These are phyloP conservation scores for Spialia ferax DNA, from an alignment of 2,888 invertebrate genomes.

Conservation along the genomic window DNA sequence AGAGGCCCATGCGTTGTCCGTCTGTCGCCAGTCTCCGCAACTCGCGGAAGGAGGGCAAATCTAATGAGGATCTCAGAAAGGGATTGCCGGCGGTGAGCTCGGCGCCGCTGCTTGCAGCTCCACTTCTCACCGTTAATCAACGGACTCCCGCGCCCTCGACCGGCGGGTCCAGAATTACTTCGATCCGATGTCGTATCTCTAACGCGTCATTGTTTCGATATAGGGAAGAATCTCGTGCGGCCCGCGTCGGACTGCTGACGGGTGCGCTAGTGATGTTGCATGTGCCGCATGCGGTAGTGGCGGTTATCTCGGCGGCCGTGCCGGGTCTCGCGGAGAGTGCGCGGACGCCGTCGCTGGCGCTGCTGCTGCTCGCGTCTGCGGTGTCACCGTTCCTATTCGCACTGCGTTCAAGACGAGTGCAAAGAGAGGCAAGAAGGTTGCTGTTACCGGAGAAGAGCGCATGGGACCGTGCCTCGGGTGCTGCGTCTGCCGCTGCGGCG, in stretches of 20 bases:
- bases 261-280: constrained; percentile 93
- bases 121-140: constrained; percentile 63
- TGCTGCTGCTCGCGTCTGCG: constrained; percentile 88
- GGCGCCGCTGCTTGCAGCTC: constrained; percentile 80
- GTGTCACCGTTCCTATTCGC: constrained; percentile 93
- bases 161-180: constrained; percentile 89
- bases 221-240: constrained; percentile 95
- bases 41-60: constrained; percentile 74
- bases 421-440: constrained; percentile 74
- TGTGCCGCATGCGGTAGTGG: constrained; percentile 87
- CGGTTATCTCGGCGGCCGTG: constrained; percentile 75
- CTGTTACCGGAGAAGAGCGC: constrained; percentile 78
- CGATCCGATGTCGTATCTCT: constrained; percentile 92
- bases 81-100: constrained; percentile 82
- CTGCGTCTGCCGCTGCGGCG: constrained; percentile 82
- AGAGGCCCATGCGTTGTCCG: constrained; percentile 75
- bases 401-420: constrained; percentile 90
- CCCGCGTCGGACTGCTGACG: constrained; percentile 88
- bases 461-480: constrained; percentile 83
- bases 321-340: constrained; percentile 81
- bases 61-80: constrained; percentile 70
- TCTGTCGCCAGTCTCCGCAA: constrained; percentile 78
- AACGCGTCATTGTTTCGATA: constrained; percentile 94
- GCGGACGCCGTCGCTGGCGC: constrained; percentile 79
- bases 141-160: constrained; percentile 79